A percentile compares a stretch with the other conserved stretches of the same genome.
phyloP scores from a whole-genome alignment of 2,888 invertebrate species.

The Aporophyla nigra region DNA sequence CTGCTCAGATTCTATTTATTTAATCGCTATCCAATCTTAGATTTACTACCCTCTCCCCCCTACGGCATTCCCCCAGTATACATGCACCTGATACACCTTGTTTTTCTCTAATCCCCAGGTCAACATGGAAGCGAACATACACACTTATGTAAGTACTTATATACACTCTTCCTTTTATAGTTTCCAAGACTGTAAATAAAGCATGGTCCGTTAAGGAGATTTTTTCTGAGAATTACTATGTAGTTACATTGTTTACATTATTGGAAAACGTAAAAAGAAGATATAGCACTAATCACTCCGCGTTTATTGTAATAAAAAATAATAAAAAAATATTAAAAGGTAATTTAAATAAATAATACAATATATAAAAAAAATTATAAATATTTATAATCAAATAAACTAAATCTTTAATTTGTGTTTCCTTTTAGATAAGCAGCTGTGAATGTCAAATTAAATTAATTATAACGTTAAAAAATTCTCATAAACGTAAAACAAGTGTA shows the following conservation, averaged over 20 bases:
- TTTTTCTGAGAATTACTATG: neutral
- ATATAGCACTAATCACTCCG: neutral
- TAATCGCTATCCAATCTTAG: constrained; percentile 6
- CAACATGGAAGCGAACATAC: constrained; percentile 71
- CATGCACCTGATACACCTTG: constrained; percentile 59
- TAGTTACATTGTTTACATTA: neutral
- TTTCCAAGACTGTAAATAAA: constrained; percentile 23
- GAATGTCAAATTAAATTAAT: neutral
- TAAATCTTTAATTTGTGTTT: neutral
- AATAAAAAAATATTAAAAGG: neutral
- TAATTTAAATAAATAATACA: neutral
- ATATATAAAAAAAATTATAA: neutral
- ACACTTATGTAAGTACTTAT: constrained; percentile 68
- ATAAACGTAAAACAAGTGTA: neutral
- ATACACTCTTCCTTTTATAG: constrained; percentile 37
- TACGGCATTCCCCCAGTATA: constrained; percentile 19
- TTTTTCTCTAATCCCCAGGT: constrained; percentile 69
- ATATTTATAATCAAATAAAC: neutral
- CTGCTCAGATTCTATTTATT: neutral
- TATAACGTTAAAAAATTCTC: neutral
- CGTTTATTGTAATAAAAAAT: neutral
- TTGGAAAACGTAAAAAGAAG: constrained; percentile 19
- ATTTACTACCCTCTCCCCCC: neutral
- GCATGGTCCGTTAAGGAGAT: neutral
- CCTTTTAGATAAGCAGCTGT: constrained; percentile 9